phyloP scores from a whole-genome alignment of 2,888 invertebrate genomes.

The Limulus polyphemus region DNA sequence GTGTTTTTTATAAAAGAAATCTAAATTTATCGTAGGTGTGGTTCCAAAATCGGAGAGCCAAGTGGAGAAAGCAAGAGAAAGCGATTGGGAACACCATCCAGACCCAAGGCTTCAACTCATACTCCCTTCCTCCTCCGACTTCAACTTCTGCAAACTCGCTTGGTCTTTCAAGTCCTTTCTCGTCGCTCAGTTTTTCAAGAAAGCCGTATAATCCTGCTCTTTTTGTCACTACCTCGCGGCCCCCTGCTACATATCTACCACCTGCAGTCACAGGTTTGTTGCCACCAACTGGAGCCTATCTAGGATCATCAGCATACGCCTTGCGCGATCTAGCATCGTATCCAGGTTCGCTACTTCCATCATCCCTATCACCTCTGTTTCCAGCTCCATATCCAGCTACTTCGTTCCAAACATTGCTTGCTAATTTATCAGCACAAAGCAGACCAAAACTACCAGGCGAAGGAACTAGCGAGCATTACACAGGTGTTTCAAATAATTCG shows the following conservation, averaged over 20 bases:
- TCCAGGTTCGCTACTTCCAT: constrained; percentile 12
- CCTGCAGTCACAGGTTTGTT: constrained; percentile 14
- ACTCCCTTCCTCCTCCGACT: constrained; percentile 9
- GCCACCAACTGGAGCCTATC: constrained; percentile 7
- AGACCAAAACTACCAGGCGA: background rate
- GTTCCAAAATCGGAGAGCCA: constrained; percentile 34
- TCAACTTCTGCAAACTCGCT: constrained; percentile 1
- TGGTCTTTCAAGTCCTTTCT: constrained; percentile 13
- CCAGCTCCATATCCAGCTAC: constrained; percentile 29
- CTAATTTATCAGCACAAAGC: constrained; percentile 49
- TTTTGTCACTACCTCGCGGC: background rate
- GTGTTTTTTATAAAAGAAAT: background rate
- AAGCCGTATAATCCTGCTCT: background rate
- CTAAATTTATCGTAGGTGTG: constrained; percentile 21
- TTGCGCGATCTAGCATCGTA: constrained; percentile 15
- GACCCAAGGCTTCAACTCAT: constrained; percentile 23
- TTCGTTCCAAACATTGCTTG: constrained; percentile 73
- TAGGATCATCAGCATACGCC: constrained; percentile 5
- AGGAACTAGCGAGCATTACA: background rate
- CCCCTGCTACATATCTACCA: constrained; percentile 17
- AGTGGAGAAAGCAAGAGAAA: constrained; percentile 34
- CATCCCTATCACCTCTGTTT: constrained; percentile 16
- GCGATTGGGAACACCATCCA: constrained; percentile 19
- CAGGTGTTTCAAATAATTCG: background rate
- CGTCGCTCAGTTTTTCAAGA: constrained; percentile 3